Base-by-base conservation (phyloP, 2,888 invertebrate genomes). In the Brenthis daphne region DNA sequence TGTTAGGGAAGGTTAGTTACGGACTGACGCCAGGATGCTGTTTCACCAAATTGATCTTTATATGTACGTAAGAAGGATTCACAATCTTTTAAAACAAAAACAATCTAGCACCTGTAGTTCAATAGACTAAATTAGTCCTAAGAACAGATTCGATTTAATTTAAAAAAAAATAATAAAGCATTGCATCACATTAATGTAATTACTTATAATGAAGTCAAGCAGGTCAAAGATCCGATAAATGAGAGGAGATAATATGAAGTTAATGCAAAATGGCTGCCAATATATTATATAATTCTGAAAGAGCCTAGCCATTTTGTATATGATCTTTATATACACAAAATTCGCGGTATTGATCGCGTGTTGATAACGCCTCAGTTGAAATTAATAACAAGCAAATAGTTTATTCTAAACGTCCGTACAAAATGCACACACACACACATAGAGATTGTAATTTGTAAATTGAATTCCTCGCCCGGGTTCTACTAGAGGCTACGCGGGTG, bases 381-480 rank as follows among this genome's bases (percentile, higher is more conserved):
- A 87, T 87, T 86, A 85, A 85, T 86, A 84, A 82, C 79, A 76
- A 75, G 78, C 82, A 82, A 85, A 85, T 86, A 85, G 81, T 85
- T 86, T 86, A 84, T 86, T 84, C 85, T 85, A 89, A 85, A 77
- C 77, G 66, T 70, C 70, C 78, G 77, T 77, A 65, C 80, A 78
- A 78, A 69, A 66, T 77, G 57, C 76, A 76, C 77, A 78, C 80
- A 80, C 79, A 79, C 79, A 80, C 79, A 79, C 79, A 81, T 76
- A 77, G 72, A 74, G 48, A 66, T 68, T 73, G 77, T 76, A 77
- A 78, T 79, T 77, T 77, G 76, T 74, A 79, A 80, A 79, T 79
- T 78, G 78, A 78, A 77, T 79, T 79, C 78, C 77, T 77, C 74
- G 72, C 69, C 58, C 65, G 71, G 69, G 65, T 74, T 71, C 77